Base-by-base conservation (phyloP, 2,888 invertebrate genomes). In the Lamellibrachia columna region DNA sequence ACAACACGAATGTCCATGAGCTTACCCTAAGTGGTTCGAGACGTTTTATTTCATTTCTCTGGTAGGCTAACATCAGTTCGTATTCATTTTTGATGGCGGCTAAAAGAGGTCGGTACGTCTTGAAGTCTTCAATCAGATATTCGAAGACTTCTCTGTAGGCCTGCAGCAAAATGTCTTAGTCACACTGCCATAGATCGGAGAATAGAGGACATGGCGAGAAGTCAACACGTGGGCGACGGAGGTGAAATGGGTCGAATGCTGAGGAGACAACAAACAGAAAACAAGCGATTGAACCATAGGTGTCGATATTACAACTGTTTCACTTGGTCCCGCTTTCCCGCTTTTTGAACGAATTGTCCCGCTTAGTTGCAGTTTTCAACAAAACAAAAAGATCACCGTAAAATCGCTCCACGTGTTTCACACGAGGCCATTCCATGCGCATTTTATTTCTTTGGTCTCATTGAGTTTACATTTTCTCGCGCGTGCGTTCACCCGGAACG, bases 141-240 rank as follows among this genome's bases (percentile, higher is more conserved):
- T 96, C 96, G 95, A 96, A 96, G 22, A 96, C 96, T 94, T 96
- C 96, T 93, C 96, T 93, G 93, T 96, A 96, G 11, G 96, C 96
- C 96, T 96, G 93, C 2, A 93, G 52, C n/a, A 22, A 90, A 15
- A 8, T 53, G 3, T 8, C 90, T 4, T n/a, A 15, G 15, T 22
- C n/a, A 22, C 4, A 22, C 75, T 75, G 75, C 6, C 3, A 22
- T n/a, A 75, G 75, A 22, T 75, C 15, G 22, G n/a, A 75, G 75
- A 75, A 75, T n/a, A 22, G 15, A n/a, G 3, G 75, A 15, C 75
- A 6, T 15, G 6, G 75, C 0, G 2, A 75, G 75, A 22, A 22
- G n/a, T 75, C 15, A 22, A 75, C 75, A 22, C 22, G 22, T 15
- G n/a, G 22, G n/a, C 75, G 75, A 75, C 75, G n/a, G 22, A 6